Evolutionary conservation across 2,113 vertebrate species (phyloP).

Genomic region (Indicator maculatus): DNA sequence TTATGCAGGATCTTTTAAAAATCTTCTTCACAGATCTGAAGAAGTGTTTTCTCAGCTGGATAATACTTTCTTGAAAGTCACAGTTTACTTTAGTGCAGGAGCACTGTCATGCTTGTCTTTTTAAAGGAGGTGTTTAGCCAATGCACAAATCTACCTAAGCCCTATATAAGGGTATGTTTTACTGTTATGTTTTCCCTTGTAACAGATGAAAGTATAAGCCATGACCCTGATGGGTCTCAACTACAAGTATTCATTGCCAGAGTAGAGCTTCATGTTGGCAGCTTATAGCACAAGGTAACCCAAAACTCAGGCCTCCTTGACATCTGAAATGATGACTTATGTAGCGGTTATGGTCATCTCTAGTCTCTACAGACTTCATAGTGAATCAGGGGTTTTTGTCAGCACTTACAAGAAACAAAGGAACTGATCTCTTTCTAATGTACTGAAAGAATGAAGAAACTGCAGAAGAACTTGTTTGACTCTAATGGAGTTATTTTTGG

Average conservation of each 20-base stretch:
- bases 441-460: background rate
- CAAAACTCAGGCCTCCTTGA: background rate
- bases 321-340: background rate
- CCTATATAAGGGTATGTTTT: background rate
- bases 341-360: background rate
- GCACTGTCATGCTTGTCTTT: background rate
- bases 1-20: background rate
- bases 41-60: background rate
- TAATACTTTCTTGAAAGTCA: background rate
- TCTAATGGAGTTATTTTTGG: background rate
- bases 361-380: background rate
- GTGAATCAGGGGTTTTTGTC: fast-evolving
- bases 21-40: background rate
- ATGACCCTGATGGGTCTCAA: background rate
- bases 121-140: background rate
- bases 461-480: background rate
- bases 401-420: background rate
- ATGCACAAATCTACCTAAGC: background rate
- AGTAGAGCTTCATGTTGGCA: no score
- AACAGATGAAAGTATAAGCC: background rate
- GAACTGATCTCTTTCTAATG: fast-evolving
- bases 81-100: background rate
- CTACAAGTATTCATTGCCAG: background rate
- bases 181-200: background rate
- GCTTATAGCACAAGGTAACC: background rate